Evolutionary conservation across 2,888 invertebrate genomes (phyloP), one percentile per base, ranked within the genome.

Genomic region (Euclidia mi): DNA sequence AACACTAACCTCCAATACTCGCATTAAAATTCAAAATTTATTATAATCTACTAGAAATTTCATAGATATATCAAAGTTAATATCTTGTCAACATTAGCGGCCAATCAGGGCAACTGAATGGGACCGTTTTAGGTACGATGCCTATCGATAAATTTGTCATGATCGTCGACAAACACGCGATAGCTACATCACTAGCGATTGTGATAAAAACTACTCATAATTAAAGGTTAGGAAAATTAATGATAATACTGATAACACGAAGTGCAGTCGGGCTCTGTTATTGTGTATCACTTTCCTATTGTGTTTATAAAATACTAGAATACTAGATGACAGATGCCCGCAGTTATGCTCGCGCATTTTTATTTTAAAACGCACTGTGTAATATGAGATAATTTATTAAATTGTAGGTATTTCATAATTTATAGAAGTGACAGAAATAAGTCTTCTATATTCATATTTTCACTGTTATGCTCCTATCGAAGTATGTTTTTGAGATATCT

Each of bases 101-200:
- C 73, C 81, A 87, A 85, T 84, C 82, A 81, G 51, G 65, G 61
- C 56, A 52, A 69, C 61, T 70, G 69, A 78, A 81, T 73, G 48
- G 68, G 60, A 72, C 71, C 56, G 52, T 78, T 83, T 80, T 76
- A 78, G 65, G 66, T 76, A 61, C 79, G 84, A 85, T 86, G 81
- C 61, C 62, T 83, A 84, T 85, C 85, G 78, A 85, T 81, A 85
- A 80, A 78, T 80, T 78, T 73, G 76, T 79, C 75, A 79, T 80
- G 84, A 87, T 85, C 74, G 81, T 62, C 52, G 50, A 59, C 43
- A 62, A 66, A 81, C 88, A 89, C 88, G 89, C 89, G 84, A 89
- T 82, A 72, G 58, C 58, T 68, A 78, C 85, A 87, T 89, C 87
- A 88, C 73, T 75, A 77, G 63, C 75, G 77, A 75, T 75, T 50